Conservation (phyloP, 2,797 vertebrate genomes). For the Enteromius viviparus region DNA sequence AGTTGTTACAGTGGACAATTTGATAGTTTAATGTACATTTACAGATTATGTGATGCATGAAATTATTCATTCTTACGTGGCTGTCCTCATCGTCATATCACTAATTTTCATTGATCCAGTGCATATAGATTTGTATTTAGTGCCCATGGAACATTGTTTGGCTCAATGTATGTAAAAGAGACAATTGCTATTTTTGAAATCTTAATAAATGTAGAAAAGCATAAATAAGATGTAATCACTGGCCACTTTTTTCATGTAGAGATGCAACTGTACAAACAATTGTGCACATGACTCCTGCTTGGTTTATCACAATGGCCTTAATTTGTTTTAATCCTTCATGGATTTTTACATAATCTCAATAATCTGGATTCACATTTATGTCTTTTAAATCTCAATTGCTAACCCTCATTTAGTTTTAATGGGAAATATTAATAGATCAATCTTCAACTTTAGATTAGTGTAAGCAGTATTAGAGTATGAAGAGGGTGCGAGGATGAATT, state of each 20-base stretch:
- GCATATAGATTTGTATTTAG: conserved; percentile 27
- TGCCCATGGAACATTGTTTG: conserved; percentile 16
- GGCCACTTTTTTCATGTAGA: neutral
- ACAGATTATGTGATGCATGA: conserved; percentile 29
- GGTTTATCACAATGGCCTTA: conserved; percentile 26
- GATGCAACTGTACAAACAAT: neutral
- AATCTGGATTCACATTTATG: conserved; percentile 24
- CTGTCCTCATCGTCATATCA: conserved; percentile 14
- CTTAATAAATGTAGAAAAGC: conserved; percentile 40
- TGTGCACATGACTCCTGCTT: conserved; percentile 9
- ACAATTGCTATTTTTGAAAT: conserved; percentile 36
- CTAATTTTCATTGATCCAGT: conserved; percentile 21
- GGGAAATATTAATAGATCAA: conserved; percentile 7
- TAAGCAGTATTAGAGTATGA: neutral
- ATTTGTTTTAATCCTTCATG: conserved; percentile 36
- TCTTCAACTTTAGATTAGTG: neutral
- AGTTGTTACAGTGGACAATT: conserved; percentile 2
- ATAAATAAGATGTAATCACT: neutral
- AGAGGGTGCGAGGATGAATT: neutral
- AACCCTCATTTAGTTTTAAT: neutral
- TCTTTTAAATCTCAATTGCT: conserved; percentile 9
- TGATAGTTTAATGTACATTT: conserved; percentile 15
- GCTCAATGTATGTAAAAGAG: conserved; percentile 30
- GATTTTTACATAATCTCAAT: conserved; percentile 37
- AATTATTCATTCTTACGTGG: conserved; percentile 2